Conservation (phyloP, 2,888 invertebrate species). For the Tiliacea aurago region DNA sequence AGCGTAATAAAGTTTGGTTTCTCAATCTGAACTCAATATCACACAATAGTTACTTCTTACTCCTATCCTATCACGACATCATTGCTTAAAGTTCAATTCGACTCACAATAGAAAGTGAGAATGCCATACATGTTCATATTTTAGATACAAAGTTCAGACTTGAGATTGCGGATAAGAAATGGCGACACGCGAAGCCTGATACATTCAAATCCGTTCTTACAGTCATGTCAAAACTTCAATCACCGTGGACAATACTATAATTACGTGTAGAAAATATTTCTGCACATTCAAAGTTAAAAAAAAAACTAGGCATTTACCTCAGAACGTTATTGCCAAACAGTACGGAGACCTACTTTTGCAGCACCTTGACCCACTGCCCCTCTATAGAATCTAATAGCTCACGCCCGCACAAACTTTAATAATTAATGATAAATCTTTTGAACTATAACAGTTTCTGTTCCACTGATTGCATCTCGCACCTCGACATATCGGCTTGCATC, state of each 20-base stretch:
- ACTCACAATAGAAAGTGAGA: slow-evolving; percentile 56
- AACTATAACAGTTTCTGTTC: slow-evolving; percentile 50
- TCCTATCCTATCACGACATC: slow-evolving; percentile 26
- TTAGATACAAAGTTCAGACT: slow-evolving; percentile 61
- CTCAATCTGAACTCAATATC: slow-evolving; percentile 25
- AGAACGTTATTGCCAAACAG: slow-evolving; percentile 66
- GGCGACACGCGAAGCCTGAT: slow-evolving; percentile 51
- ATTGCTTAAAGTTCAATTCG: slow-evolving; percentile 46
- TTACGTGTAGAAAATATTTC: slow-evolving; percentile 63
- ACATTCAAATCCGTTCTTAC: slow-evolving; percentile 57
- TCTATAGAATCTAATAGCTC: slow-evolving; percentile 64
- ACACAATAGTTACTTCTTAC: slow-evolving; percentile 15
- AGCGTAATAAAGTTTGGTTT: slow-evolving; percentile 4
- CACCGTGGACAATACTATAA: slow-evolving; percentile 69
- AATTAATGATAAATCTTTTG: slow-evolving; percentile 59
- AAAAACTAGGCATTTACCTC: slow-evolving; percentile 64
- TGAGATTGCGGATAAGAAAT: slow-evolving; percentile 59
- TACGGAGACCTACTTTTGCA: slow-evolving; percentile 64
- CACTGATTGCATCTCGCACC: slow-evolving; percentile 52
- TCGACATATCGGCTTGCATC: slow-evolving; percentile 56
- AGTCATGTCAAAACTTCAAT: slow-evolving; percentile 68
- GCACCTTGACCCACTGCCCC: slow-evolving; percentile 68
- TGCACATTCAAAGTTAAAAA: slow-evolving; percentile 57
- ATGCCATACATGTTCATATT: slow-evolving; percentile 51
- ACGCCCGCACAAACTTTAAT: slow-evolving; percentile 56